phyloP scores from a whole-genome alignment of 2,888 invertebrate species.

The Acleris literana region DNA sequence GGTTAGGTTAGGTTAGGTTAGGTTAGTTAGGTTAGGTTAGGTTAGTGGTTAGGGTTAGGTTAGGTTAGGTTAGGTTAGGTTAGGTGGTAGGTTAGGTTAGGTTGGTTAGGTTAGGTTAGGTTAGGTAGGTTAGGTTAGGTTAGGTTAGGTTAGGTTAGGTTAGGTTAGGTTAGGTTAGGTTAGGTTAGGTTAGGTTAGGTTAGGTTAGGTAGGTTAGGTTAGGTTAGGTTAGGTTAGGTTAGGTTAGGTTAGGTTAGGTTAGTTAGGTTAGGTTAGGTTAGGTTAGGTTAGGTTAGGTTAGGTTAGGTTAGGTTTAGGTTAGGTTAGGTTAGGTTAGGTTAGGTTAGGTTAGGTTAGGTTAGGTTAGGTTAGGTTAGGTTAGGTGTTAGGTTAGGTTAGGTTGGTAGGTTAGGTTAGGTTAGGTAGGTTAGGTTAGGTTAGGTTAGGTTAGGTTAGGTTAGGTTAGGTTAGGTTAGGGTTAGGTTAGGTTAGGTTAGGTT shows the following conservation, averaged over 20 bases:
- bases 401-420: too few species aligned
- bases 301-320: constrained; percentile 10
- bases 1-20: neutral
- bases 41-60: constrained; percentile 7
- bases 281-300: constrained; percentile 10
- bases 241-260: constrained; percentile 15
- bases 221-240: constrained; percentile 15
- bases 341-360: constrained; percentile 5
- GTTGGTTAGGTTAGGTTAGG: too few species aligned
- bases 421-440: constrained; percentile 4
- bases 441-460: constrained; percentile 6
- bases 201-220: too few species aligned
- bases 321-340: constrained; percentile 10
- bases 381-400: too few species aligned
- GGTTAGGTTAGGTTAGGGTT: constrained; percentile 10
- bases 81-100: too few species aligned
- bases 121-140: too few species aligned
- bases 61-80: constrained; percentile 15
- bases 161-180: constrained; percentile 15
- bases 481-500: constrained; percentile 8
- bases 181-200: constrained; percentile 15
- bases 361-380: neutral
- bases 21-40: neutral
- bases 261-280: constrained; percentile 13
- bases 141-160: constrained; percentile 15